Conservation (phyloP, 2,888 invertebrate genomes). For the Dolomedes plantarius region DNA sequence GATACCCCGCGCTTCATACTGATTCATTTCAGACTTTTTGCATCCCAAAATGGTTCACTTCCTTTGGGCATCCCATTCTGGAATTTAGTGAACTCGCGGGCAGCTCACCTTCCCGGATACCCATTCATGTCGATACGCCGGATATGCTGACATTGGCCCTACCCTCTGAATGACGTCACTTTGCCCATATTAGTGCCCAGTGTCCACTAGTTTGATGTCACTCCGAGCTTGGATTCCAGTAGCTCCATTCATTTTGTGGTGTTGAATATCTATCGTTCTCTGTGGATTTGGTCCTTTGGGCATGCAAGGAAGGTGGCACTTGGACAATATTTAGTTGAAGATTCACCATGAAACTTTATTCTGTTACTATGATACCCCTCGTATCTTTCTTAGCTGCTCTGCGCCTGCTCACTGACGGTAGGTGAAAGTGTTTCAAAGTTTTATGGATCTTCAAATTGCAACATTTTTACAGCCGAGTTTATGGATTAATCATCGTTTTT, state of each 20-base stretch:
- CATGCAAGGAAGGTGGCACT: conserved; percentile 40
- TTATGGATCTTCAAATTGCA: background rate
- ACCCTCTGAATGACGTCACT: conserved; percentile 52
- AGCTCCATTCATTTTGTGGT: conserved; percentile 4
- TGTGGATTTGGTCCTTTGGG: conserved; percentile 22
- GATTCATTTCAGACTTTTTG: conserved; percentile 20
- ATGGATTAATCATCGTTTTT: too few species aligned
- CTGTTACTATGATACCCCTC: conserved; percentile 85
- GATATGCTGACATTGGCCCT: conserved; percentile 62
- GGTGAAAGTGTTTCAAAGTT: conserved; percentile 74
- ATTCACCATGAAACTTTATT: conserved; percentile 61
- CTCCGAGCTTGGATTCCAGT: conserved; percentile 24
- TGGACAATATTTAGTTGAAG: background rate
- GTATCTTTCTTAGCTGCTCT: conserved; percentile 89
- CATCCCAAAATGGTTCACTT: conserved; percentile 49
- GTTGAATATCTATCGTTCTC: background rate
- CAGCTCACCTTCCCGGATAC: conserved; percentile 65
- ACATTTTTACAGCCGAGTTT: background rate
- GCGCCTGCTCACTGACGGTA: conserved; percentile 88
- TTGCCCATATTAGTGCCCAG: conserved; percentile 52
- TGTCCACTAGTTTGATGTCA: conserved; percentile 47
- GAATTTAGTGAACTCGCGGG: conserved; percentile 66
- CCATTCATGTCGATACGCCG: conserved; percentile 39
- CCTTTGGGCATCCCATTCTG: conserved; percentile 61
- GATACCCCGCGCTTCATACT: background rate